phyloP scores from a whole-genome alignment of 2,888 invertebrate genomes.

The Chymomyza fuscimana region DNA sequence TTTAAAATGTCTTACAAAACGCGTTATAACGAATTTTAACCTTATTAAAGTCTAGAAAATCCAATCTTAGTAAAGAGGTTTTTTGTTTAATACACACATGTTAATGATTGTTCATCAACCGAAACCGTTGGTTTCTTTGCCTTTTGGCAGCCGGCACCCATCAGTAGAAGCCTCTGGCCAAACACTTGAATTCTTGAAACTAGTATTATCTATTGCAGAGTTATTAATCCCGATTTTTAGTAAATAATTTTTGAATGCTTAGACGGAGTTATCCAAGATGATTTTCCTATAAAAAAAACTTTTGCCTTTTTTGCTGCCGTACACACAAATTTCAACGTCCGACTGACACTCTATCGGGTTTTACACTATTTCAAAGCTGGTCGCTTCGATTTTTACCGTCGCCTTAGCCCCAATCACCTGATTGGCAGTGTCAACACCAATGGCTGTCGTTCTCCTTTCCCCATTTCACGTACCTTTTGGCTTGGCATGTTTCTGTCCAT shows the following conservation, averaged over 20 bases:
- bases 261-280: not conserved
- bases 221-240: not conserved
- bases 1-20: slow-evolving; percentile 1
- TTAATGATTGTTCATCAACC: not conserved
- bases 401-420: not conserved
- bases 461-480: not conserved
- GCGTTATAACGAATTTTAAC: not conserved
- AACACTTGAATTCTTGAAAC: too few relatives aligned
- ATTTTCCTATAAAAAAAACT: not conserved
- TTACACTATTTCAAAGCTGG: not conserved
- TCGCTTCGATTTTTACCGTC: not conserved
- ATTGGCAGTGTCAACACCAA: not conserved
- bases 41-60: not conserved
- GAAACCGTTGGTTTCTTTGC: not conserved
- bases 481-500: slow-evolving; percentile 11
- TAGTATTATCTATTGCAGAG: not conserved
- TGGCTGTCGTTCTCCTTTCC: not conserved
- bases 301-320: slow-evolving; percentile 35
- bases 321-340: slow-evolving; percentile 47
- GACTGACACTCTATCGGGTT: slow-evolving; percentile 35
- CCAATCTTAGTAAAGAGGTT: not conserved
- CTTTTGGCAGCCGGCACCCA: not conserved
- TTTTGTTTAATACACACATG: slow-evolving; percentile 35
- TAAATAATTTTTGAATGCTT: not conserved
- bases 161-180: not conserved